Conservation (phyloP, 2,797 vertebrate species). For the Propithecus deckenii region DNA sequence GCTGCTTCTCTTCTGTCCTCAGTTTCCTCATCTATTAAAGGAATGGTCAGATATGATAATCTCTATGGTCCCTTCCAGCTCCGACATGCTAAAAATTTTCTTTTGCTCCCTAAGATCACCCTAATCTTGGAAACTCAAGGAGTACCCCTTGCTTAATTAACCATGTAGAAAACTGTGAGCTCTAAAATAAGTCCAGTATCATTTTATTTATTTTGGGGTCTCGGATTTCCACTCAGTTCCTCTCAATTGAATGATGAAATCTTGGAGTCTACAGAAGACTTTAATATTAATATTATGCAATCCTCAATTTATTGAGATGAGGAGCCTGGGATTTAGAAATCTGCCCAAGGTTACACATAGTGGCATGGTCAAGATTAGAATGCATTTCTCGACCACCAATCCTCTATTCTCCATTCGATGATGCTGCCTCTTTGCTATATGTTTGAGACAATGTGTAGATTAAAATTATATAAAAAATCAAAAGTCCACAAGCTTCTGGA, state of each 20-base stretch:
- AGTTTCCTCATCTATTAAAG: not conserved
- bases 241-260: not conserved
- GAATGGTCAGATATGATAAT: accelerated
- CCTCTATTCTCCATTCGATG: not conserved
- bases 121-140: not conserved
- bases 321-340: not conserved
- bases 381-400: not conserved
- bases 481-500: not conserved
- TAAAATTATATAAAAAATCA: not conserved
- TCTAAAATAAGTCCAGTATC: not conserved
- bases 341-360: not conserved
- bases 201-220: not conserved
- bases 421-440: not conserved
- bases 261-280: not conserved
- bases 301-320: not conserved
- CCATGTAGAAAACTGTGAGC: not conserved
- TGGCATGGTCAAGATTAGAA: not conserved
- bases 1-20: not conserved
- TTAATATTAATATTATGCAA: not conserved
- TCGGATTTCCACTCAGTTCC: not conserved
- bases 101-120: not conserved
- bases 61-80: not conserved
- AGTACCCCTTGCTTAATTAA: not conserved
- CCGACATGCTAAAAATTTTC: not conserved
- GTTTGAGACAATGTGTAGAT: not conserved